Evolutionary conservation across 2,113 vertebrate genomes (phyloP).

Genomic region (Salvator merianae): DNA sequence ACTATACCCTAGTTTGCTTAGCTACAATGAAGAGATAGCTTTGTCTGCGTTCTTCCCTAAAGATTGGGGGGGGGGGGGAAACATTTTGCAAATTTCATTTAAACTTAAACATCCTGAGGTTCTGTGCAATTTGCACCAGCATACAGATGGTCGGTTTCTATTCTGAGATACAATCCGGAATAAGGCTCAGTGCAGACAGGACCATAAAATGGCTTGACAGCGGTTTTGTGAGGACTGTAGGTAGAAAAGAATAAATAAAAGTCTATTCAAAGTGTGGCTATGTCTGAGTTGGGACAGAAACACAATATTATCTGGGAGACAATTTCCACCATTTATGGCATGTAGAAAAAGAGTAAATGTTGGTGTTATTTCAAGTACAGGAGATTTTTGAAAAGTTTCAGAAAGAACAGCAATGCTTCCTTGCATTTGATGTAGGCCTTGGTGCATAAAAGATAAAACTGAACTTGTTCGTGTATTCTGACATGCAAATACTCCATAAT

Average conservation of each 20-base stretch:
- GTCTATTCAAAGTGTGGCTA: background rate
- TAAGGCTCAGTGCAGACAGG: no score
- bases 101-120: no score
- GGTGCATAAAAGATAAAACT: background rate
- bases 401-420: background rate
- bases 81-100: no score
- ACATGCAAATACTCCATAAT: background rate
- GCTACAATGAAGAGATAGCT: no score
- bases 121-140: no score
- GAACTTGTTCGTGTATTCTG: background rate
- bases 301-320: background rate
- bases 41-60: no score
- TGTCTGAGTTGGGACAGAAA: background rate
- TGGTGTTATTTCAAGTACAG: background rate
- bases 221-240: background rate
- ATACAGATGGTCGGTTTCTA: no score
- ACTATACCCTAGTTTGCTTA: no score
- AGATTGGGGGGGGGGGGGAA: no score
- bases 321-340: background rate
- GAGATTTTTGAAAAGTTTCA: background rate
- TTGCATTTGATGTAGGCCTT: background rate
- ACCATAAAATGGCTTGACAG: no score
- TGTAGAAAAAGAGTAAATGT: background rate
- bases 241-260: background rate
- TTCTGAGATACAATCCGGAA: no score